Evolutionary conservation across 2,888 invertebrate species (phyloP).

Genomic region (Crocallis elinguaria): DNA sequence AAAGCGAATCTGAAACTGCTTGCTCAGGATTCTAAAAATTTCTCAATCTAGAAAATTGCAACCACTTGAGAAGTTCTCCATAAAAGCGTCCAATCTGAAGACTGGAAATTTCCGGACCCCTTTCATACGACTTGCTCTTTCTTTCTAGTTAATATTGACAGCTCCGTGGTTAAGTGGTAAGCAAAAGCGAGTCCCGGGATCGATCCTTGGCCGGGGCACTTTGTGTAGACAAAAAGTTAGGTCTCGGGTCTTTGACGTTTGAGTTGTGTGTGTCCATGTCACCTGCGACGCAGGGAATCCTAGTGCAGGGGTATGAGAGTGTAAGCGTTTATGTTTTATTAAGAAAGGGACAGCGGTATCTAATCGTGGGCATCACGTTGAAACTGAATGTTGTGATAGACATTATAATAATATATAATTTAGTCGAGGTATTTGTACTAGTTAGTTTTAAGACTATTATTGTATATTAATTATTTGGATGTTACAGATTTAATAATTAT

Average conservation of each 20-base stretch:
- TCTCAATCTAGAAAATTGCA: background rate
- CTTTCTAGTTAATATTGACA: conserved; percentile 20
- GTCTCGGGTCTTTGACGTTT: too few relatives aligned
- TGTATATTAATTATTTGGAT: conserved; percentile 70
- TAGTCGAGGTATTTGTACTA: conserved; percentile 66
- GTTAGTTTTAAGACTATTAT: conserved; percentile 53
- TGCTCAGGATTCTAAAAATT: background rate
- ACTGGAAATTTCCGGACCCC: conserved; percentile 11
- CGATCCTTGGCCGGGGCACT: too few relatives aligned
- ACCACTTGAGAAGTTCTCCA: background rate
- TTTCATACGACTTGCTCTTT: conserved; percentile 21
- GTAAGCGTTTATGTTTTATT: too few relatives aligned
- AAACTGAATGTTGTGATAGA: conserved; percentile 84
- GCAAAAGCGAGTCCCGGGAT: too few relatives aligned
- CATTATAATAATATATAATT: conserved; percentile 39
- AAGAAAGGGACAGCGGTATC: conserved; percentile 29
- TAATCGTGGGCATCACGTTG: conserved; percentile 37
- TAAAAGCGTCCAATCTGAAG: background rate
- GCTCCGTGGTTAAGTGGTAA: too few relatives aligned
- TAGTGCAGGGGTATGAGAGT: too few relatives aligned
- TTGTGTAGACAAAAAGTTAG: too few relatives aligned
- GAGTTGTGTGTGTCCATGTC: too few relatives aligned
- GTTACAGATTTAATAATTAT: conserved; percentile 71
- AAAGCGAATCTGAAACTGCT: too few relatives aligned
- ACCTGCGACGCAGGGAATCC: too few relatives aligned